Percentiles rank a stretch among this genome's conserved stretches.
Conservation (phyloP, 35 echinoderm and acorn worm species). For the Apostichopus parvimensis region DNA sequence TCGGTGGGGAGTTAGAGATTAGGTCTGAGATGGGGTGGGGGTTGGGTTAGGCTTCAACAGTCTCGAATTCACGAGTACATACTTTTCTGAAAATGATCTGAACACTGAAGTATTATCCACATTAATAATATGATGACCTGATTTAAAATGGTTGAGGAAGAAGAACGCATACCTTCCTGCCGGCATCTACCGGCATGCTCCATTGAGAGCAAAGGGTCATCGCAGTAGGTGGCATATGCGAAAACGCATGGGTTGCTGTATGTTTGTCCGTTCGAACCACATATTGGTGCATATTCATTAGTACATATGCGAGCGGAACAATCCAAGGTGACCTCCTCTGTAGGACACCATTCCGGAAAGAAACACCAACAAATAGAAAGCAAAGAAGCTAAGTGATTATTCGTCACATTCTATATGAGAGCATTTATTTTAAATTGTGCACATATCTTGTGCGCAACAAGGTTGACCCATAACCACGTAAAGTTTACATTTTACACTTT, state of each 20-base stretch:
- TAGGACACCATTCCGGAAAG: neutral
- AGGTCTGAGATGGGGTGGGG: too few relatives aligned
- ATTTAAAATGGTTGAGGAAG: too few relatives aligned
- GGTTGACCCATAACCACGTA: too few relatives aligned
- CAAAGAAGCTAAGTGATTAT: too few relatives aligned
- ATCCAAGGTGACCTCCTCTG: slow-evolving; percentile 3
- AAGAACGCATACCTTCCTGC: neutral
- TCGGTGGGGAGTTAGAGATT: too few relatives aligned
- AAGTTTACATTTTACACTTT: too few relatives aligned
- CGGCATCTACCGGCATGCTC: neutral
- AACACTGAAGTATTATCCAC: neutral
- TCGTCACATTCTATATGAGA: too few relatives aligned
- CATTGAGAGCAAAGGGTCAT: slow-evolving; percentile 4
- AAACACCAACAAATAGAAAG: too few relatives aligned
- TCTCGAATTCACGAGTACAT: too few relatives aligned
- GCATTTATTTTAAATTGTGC: too few relatives aligned
- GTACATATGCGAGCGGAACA: neutral
- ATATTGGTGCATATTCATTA: slow-evolving; percentile 18
- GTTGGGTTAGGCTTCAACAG: too few relatives aligned
- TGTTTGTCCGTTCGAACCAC: slow-evolving; percentile 33
- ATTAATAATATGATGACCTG: neutral
- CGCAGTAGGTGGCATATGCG: slow-evolving; percentile 23
- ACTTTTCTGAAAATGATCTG: neutral
- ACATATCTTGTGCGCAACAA: too few relatives aligned
- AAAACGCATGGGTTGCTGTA: slow-evolving; percentile 13